Percentiles rank a stretch among this genome's conserved stretches.
phyloP scores from a whole-genome alignment of 2,797 vertebrate genomes.

The Silurus aristotelis region DNA sequence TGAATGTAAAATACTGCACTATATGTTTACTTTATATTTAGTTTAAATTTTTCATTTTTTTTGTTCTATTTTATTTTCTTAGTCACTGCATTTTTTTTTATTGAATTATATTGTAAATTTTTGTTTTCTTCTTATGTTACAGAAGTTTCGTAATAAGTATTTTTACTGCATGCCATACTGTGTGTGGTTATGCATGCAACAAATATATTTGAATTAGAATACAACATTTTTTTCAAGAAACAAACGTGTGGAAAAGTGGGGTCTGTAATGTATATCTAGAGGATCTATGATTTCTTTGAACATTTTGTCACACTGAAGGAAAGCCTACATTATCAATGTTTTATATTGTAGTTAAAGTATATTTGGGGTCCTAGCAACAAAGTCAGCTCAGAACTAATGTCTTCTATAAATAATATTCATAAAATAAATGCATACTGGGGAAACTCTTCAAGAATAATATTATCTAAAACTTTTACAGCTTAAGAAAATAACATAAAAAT shows the following conservation, averaged over 20 bases:
- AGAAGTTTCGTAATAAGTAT: too few species aligned
- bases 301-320: not conserved
- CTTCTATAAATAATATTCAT: not conserved
- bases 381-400: not conserved
- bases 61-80: too few species aligned
- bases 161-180: too few species aligned
- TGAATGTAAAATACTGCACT: too few species aligned
- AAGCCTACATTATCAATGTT: not conserved
- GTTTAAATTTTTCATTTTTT: too few species aligned
- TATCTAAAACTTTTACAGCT: not conserved
- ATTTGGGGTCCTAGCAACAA: not conserved
- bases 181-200: too few species aligned
- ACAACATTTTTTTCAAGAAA: not conserved
- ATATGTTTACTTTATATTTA: too few species aligned
- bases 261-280: not conserved
- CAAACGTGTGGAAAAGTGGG: not conserved
- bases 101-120: too few species aligned
- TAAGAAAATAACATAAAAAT: not conserved
- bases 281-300: not conserved
- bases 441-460: not conserved
- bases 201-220: too few species aligned
- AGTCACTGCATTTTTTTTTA: too few species aligned
- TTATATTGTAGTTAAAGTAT: not conserved
- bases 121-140: not conserved
- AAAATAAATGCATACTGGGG: not conserved